Evolutionary conservation across 2,113 vertebrate genomes (phyloP), one percentile per base, ranked within the genome.

Genomic region (Leptobrachium leishanense): DNA sequence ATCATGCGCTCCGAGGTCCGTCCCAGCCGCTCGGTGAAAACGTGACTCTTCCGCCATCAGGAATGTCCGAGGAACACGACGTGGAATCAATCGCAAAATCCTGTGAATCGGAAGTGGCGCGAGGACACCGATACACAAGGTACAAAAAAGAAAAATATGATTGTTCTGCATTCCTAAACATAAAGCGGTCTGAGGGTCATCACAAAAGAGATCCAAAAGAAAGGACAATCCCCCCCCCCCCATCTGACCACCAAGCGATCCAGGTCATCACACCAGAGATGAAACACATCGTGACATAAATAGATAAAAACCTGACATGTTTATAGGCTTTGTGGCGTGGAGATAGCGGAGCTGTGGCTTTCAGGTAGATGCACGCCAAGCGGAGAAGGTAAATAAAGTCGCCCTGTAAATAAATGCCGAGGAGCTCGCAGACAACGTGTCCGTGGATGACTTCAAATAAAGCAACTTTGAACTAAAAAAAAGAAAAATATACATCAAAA

Each of bases 131-230:
- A n/a, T 12, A 6, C 13, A 3, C 57, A 62, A 62, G n/a, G 77
- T 84, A 85, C 76, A 88, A 89, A 85, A 85, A 81, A 83, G 81
- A 43, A 81, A 82, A 81, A 84, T 82, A 71, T 68, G 42, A n/a
- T n/a, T n/a, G n/a, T n/a, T n/a, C n/a, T n/a, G n/a, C n/a, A n/a
- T n/a, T n/a, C n/a, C n/a, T n/a, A n/a, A n/a, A n/a, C n/a, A n/a
- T n/a, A n/a, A n/a, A n/a, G n/a, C n/a, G n/a, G n/a, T n/a, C n/a
- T n/a, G n/a, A n/a, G n/a, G n/a, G n/a, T n/a, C n/a, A n/a, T n/a
- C n/a, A n/a, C n/a, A n/a, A n/a, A n/a, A n/a, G n/a, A n/a, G n/a
- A n/a, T n/a, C n/a, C n/a, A n/a, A n/a, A n/a, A n/a, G n/a, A n/a
- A n/a, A n/a, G n/a, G n/a, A n/a, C n/a, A n/a, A n/a, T n/a, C n/a